phyloP scores from a whole-genome alignment of 1,140 invertebrate genomes.

The Drosophila nebulosa region DNA sequence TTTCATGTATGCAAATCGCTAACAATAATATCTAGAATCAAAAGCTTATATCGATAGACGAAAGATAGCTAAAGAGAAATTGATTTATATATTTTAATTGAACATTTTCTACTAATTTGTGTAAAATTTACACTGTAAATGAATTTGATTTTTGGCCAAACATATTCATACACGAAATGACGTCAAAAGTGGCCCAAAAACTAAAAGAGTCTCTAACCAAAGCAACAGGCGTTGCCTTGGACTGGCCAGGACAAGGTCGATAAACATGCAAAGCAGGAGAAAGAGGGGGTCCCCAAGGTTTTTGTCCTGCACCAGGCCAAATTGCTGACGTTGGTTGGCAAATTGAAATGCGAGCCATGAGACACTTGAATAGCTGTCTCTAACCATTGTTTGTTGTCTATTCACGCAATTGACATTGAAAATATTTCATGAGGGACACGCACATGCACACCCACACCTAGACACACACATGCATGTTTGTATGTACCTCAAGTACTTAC shows the following conservation, averaged over 20 bases:
- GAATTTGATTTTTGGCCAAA: neutral
- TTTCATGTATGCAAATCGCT: too few relatives aligned
- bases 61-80: too few relatives aligned
- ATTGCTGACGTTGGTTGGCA: neutral
- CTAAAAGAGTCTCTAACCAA: conserved; percentile 1
- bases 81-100: too few relatives aligned
- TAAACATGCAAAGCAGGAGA: neutral
- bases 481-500: neutral
- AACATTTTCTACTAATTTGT: too few relatives aligned
- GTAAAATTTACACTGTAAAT: too few relatives aligned
- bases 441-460: neutral
- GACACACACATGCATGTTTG: neutral
- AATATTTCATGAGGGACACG: conserved; percentile 21
- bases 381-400: conserved; percentile 2
- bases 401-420: conserved; percentile 62
- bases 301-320: neutral
- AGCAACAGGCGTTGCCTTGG: conserved; percentile 39
- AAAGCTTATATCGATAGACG: too few relatives aligned
- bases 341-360: neutral
- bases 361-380: neutral
- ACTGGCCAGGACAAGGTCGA: conserved; percentile 24
- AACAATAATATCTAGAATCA: too few relatives aligned
- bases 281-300: neutral
- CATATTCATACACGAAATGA: conserved; percentile 13
- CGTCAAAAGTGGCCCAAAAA: conserved; percentile 17